Percentiles rank a stretch among this genome's conserved stretches.
These are phyloP conservation scores for Pheosia gnoma DNA, from an alignment of 2,888 invertebrate genomes.

Conservation along the genomic window DNA sequence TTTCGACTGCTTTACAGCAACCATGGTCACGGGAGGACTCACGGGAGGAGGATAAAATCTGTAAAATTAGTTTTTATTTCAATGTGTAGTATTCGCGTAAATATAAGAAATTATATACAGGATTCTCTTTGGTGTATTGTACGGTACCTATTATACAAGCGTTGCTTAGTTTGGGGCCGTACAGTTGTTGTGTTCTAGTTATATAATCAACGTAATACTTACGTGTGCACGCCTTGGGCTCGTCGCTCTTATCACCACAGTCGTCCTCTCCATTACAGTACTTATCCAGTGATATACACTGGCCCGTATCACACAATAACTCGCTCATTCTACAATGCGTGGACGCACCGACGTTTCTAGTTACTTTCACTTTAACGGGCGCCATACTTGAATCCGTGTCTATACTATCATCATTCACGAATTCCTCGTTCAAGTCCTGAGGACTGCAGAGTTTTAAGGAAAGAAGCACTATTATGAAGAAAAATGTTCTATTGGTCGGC, in stretches of 20 bases:
- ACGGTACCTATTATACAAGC: too few relatives aligned
- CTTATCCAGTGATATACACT: constrained; percentile 89
- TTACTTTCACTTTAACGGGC: constrained; percentile 59
- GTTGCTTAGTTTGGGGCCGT: too few relatives aligned
- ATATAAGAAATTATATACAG: too few relatives aligned
- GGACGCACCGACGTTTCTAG: constrained; percentile 51
- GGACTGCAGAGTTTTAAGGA: constrained; percentile 76
- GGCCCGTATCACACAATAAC: constrained; percentile 85
- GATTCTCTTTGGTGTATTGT: too few relatives aligned
- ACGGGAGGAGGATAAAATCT: too few relatives aligned
- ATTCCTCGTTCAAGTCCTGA: constrained; percentile 74
- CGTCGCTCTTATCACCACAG: constrained; percentile 91
- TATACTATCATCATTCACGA: constrained; percentile 70
- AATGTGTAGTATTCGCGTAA: too few relatives aligned
- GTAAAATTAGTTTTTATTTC: too few relatives aligned
- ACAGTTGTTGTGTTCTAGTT: neutral
- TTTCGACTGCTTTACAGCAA: too few relatives aligned
- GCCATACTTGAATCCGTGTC: constrained; percentile 60
- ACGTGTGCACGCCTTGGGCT: constrained; percentile 90
- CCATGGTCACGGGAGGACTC: too few relatives aligned
- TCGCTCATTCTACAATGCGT: constrained; percentile 84
- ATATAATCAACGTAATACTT: constrained; percentile 70
- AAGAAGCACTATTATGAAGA: constrained; percentile 73
- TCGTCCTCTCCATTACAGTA: constrained; percentile 91
- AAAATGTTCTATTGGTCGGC: constrained; percentile 68